phyloP scores from a whole-genome alignment of 2,113 vertebrate species.

The Pimephales promelas region DNA sequence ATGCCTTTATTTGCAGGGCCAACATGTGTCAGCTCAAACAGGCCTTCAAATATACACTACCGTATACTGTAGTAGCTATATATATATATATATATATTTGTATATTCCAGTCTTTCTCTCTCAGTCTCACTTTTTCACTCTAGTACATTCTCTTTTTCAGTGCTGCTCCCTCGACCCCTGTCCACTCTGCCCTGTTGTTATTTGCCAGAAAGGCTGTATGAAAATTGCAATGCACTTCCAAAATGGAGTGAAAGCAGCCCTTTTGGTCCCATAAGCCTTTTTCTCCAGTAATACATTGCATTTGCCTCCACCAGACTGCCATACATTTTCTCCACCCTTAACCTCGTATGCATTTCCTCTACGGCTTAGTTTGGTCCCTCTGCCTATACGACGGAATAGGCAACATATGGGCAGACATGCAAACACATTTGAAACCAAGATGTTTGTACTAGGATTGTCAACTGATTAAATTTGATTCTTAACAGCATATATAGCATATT shows the following conservation, averaged over 20 bases:
- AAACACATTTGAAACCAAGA: background rate
- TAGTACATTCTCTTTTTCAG: background rate
- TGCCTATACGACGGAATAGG: background rate
- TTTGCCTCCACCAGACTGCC: slow-evolving; percentile 54
- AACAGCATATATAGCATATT: too few relatives aligned
- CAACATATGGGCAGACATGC: background rate
- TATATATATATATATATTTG: background rate
- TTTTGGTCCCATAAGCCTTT: slow-evolving; percentile 51
- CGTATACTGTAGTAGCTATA: background rate
- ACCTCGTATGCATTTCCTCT: background rate
- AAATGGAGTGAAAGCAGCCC: slow-evolving; percentile 59
- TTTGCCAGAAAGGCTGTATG: slow-evolving; percentile 56
- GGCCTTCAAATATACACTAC: too few relatives aligned
- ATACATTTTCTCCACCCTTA: slow-evolving; percentile 40
- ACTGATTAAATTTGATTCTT: background rate
- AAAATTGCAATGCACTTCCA: slow-evolving; percentile 64
- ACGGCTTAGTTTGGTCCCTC: slow-evolving; percentile 4
- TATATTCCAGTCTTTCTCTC: background rate
- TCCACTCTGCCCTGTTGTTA: slow-evolving; percentile 43
- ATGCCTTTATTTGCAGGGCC: too few relatives aligned
- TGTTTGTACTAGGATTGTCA: background rate
- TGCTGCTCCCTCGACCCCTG: slow-evolving; percentile 9
- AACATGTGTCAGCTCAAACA: too few relatives aligned
- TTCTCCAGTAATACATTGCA: slow-evolving; percentile 68
- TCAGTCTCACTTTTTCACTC: background rate